Evolutionary conservation across 2,113 vertebrate species (phyloP).

Genomic region (Xyrauchen texanus): DNA sequence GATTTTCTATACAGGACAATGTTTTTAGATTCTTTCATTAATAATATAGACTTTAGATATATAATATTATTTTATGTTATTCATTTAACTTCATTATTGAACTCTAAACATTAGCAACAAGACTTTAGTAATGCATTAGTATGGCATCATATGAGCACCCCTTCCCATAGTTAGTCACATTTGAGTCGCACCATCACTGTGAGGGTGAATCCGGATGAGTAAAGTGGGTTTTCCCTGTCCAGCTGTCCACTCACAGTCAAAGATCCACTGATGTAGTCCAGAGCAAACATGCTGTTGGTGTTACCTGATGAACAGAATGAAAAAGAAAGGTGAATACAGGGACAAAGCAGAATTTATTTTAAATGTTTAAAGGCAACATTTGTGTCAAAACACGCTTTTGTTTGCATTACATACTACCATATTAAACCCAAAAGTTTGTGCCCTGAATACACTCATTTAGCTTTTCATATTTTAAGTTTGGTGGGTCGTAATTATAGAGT

Average conservation of each 20-base stretch:
- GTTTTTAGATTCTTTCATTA: too few relatives aligned
- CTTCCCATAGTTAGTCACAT: too few relatives aligned
- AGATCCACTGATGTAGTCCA: conserved; percentile 96
- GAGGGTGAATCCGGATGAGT: conserved; percentile 89
- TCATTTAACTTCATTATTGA: too few relatives aligned
- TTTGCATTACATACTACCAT: neutral
- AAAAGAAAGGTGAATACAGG: neutral
- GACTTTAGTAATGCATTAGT: too few relatives aligned
- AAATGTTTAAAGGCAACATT: neutral
- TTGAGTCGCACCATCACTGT: conserved; percentile 85
- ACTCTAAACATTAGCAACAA: too few relatives aligned
- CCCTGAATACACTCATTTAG: too few relatives aligned
- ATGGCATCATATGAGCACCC: too few relatives aligned
- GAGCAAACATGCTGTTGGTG: conserved; percentile 95
- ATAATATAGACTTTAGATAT: too few relatives aligned
- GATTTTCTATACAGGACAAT: too few relatives aligned
- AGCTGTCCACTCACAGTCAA: conserved; percentile 90
- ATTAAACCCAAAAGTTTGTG: neutral
- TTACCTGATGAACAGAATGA: conserved; percentile 78
- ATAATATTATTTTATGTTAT: too few relatives aligned
- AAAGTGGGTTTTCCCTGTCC: conserved; percentile 96
- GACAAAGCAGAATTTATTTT: too few relatives aligned
- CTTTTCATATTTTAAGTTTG: neutral
- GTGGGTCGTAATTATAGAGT: neutral
- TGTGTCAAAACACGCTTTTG: neutral